Base-by-base conservation (phyloP, 2,797 vertebrate genomes). In the Gobionotothen gibberifrons region DNA sequence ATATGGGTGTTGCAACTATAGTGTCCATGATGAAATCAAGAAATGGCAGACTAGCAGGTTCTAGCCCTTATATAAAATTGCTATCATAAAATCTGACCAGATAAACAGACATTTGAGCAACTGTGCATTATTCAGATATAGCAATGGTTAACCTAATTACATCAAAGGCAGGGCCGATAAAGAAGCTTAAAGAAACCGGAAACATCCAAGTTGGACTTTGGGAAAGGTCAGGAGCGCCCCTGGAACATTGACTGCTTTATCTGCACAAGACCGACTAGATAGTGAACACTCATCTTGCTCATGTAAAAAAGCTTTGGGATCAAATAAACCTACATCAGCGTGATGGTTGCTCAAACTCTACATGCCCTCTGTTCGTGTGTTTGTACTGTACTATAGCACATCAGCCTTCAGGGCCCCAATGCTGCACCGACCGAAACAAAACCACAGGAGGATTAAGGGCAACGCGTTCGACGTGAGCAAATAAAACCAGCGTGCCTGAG, bases 361-460 rank as follows among this genome's bases (percentile, higher is more conserved):
- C 64, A 81, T 44, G 60, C 66, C 66, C 8, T 67, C 13, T 81
- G 49, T 83, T 48, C 29, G 51, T 76, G 72, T 72, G 70, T 79
- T 47, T 36, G 56, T 72, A 57, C 54, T 36, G 2, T 26, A 85
- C 74, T 72, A 62, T 36, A 70, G 59, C 40, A 54, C 70, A 66
- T 68, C 77, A 72, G 71, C 79, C 84, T 89, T 72, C 76, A 76
- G 87, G 79, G 86, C 81, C 84, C 63, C 80, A 75, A 52, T 78
- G 78, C 78, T 55, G 59, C 83, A 78, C 84, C 69, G 78, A 74
- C 84, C 81, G 71, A 87, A 87, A 87, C 72, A 77, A 87, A 86
- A 85, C 82, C 85, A 74, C 79, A 73, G 61, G 75, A 55, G 90
- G 89, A 91, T 91, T 91, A 90, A 83, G 74, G 81, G 61, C 76